Evolutionary conservation across 64 coral and sea anemone genomes (phyloP).

Genomic region (Pachyseris speciosa): DNA sequence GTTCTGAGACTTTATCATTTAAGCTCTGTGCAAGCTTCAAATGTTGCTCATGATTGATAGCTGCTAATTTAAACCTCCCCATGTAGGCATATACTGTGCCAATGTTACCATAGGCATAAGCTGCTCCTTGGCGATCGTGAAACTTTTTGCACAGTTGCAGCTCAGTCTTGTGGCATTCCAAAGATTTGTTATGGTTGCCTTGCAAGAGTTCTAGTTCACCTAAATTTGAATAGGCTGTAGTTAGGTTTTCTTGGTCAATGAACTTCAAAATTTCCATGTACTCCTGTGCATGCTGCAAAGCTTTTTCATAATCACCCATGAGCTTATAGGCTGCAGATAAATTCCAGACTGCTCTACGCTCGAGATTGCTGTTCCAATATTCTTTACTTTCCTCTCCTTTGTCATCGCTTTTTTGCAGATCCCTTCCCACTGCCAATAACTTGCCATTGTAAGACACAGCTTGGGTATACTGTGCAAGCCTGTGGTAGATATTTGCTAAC

Average conservation of each 20-base stretch:
- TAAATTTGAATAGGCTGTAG: slow-evolving; percentile 72
- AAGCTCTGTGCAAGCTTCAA: slow-evolving; percentile 76
- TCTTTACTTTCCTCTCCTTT: background rate
- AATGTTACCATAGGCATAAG: slow-evolving; percentile 89
- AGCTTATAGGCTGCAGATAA: slow-evolving; percentile 79
- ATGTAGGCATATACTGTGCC: slow-evolving; percentile 77
- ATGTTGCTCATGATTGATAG: slow-evolving; percentile 81
- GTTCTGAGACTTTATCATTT: slow-evolving; percentile 67
- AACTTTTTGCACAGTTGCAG: slow-evolving; percentile 78
- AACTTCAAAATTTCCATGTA: slow-evolving; percentile 76
- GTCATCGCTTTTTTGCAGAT: slow-evolving; percentile 52
- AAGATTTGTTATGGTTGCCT: slow-evolving; percentile 66
- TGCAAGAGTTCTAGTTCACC: slow-evolving; percentile 77
- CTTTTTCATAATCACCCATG: slow-evolving; percentile 67
- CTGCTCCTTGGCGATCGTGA: slow-evolving; percentile 51
- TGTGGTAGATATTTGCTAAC: slow-evolving; percentile 88
- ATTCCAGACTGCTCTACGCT: slow-evolving; percentile 88
- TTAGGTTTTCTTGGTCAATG: slow-evolving; percentile 62
- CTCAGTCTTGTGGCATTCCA: slow-evolving; percentile 82
- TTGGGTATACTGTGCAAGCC: slow-evolving; percentile 64
- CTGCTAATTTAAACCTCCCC: slow-evolving; percentile 70
- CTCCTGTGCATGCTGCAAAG: slow-evolving; percentile 65
- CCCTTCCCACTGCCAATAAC: slow-evolving; percentile 81
- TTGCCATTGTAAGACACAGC: slow-evolving; percentile 85
- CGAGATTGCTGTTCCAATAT: slow-evolving; percentile 77